These are phyloP conservation scores for Agriopis marginaria DNA, from an alignment of 2,888 invertebrate species.

Conservation along the genomic window DNA sequence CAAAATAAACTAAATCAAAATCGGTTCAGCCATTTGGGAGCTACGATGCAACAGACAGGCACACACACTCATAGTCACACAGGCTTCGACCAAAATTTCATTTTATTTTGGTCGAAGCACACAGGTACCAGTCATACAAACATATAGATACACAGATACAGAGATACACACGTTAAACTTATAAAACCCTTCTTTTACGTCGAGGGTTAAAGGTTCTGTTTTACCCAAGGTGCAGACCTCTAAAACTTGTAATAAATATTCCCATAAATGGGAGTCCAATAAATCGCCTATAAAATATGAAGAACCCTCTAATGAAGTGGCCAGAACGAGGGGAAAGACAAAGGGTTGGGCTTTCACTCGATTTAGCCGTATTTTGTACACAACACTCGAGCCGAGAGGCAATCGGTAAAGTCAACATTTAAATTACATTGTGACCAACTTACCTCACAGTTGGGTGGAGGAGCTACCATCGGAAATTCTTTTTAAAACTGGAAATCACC, in stretches of 20 bases:
- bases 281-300: slow-evolving; percentile 47
- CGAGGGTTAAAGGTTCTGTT: not conserved
- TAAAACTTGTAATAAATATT: slow-evolving; percentile 25
- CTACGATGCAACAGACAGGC: no score
- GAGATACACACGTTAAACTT: no score
- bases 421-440: slow-evolving; percentile 38
- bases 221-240: not conserved
- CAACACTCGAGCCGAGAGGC: slow-evolving; percentile 68
- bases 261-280: slow-evolving; percentile 38
- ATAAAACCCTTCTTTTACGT: no score
- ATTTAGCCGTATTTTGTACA: slow-evolving; percentile 82
- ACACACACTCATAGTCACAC: no score
- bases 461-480: not conserved
- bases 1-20: no score
- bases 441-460: not conserved
- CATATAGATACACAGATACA: no score
- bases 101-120: no score
- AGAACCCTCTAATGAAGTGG: slow-evolving; percentile 67
- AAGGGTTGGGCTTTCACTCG: slow-evolving; percentile 68
- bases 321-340: slow-evolving; percentile 63
- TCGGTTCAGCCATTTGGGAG: no score
- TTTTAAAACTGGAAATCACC: not conserved
- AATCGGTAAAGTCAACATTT: slow-evolving; percentile 63
- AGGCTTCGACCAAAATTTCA: no score
- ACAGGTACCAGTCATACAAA: no score